Evolutionary conservation across 1,140 invertebrate species (phyloP), one percentile per base, ranked within the genome.

Genomic region (Polyergus mexicanus): DNA sequence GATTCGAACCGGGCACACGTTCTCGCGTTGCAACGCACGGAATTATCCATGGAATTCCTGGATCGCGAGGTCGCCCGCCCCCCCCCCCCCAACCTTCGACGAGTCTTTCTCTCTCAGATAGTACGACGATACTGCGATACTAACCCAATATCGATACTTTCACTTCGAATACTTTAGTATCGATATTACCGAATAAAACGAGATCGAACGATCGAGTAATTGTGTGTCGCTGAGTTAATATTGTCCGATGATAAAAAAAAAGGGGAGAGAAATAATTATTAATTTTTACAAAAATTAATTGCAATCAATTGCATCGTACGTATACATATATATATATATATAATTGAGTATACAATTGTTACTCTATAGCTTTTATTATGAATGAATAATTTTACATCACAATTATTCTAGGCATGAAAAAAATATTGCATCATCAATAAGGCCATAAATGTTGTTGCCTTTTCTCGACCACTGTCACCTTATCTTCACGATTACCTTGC

Each of bases 41-140:
- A 93, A 92, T 28, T 32, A 32, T 92, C 88, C 87, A 76, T 81
- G 85, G 92, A 93, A 92, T 93, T 92, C 88, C 89, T 87, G 89
- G 85, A 81, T 78, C 76, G 75, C 66, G 68, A 85, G 63, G 47
- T 85, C 74, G 83, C 25, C 8, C n/a, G n/a, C n/a, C n/a, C n/a
- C n/a, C n/a, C n/a, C n/a, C n/a, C n/a, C n/a, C 28, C 28, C 5
- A 35, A 54, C 69, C 62, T 84, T 77, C 19, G 3, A 3, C 1
- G 13, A 62, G 35, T 66, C 60, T 44, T 47, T 77, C 58, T 63
- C 38, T 74, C 75, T 51, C 38, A 13, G n/a, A 54, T 16, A 19
- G 2, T 32, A 32, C 1, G 32, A 32, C 32, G 32, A 32, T 32
- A 32, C 28, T 74, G 51, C 32, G 32, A 32, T 38, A 63, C 25